Conservation (phyloP, 2,797 vertebrate genomes). For the Champsocephalus gunnari region DNA sequence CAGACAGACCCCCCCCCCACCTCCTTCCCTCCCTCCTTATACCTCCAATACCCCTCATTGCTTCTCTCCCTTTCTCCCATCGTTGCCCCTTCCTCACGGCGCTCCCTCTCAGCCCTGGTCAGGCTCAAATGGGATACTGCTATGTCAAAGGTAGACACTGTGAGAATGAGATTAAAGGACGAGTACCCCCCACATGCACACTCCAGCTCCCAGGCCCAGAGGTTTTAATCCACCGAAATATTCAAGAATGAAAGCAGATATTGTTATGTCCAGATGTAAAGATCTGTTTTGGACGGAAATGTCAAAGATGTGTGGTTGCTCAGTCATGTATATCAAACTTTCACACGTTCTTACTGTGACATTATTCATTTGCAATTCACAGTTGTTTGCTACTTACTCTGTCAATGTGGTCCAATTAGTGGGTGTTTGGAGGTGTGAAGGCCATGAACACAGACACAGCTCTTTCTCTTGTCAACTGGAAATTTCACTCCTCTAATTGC, state of each 20-base stretch:
- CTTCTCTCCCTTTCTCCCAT: constrained; percentile 45
- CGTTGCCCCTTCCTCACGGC: constrained; percentile 40
- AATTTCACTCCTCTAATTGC: constrained; percentile 69
- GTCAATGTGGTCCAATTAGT: constrained; percentile 17
- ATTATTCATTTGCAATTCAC: constrained; percentile 6
- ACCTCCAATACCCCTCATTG: constrained; percentile 47
- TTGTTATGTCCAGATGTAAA: constrained; percentile 60
- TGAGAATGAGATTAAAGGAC: constrained; percentile 79
- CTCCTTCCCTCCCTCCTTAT: constrained; percentile 23
- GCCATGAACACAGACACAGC: constrained; percentile 30
- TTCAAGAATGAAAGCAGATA: constrained; percentile 81
- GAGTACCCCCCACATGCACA: constrained; percentile 37
- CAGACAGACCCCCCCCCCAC: constrained; percentile 43
- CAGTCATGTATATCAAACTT: background rate
- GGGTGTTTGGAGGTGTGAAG: constrained; percentile 49
- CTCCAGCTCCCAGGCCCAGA: constrained; percentile 50
- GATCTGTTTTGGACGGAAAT: constrained; percentile 33
- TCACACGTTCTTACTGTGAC: background rate
- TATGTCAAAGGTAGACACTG: constrained; percentile 73
- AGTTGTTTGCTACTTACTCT: constrained; percentile 2
- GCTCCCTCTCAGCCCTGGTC: constrained; percentile 56
- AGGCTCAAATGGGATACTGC: constrained; percentile 69
- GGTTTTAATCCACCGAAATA: constrained; percentile 81
- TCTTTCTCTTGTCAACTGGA: constrained; percentile 51
- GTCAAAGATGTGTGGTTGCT: background rate